Conservation (phyloP, 2,113 vertebrate species). For the Pungitius pungitius region DNA sequence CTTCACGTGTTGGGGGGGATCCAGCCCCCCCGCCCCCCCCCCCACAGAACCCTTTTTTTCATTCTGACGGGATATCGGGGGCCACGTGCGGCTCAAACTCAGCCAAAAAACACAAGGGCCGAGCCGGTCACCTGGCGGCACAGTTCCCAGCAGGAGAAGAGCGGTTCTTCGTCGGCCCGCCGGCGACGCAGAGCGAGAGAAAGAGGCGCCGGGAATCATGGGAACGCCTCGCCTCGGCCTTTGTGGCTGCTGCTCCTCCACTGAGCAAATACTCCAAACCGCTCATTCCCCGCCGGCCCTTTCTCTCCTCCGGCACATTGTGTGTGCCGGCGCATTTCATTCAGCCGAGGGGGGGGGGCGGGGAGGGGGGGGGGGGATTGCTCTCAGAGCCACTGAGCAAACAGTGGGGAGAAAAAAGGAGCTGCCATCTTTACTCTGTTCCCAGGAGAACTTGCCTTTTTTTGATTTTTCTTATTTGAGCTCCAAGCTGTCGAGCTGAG, state of each 20-base stretch:
- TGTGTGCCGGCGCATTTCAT: conserved; percentile 96
- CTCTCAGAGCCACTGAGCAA: conserved; percentile 94
- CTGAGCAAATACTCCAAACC: conserved; percentile 97
- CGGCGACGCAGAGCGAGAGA: conserved; percentile 65
- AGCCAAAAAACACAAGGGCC: conserved; percentile 34
- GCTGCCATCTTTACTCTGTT: conserved; percentile 88
- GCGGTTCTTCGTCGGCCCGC: conserved; percentile 75
- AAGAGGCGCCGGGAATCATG: conserved; percentile 87
- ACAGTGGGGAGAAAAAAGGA: conserved; percentile 88
- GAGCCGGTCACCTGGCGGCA: conserved; percentile 60
- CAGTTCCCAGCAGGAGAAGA: conserved; percentile 47
- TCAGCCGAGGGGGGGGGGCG: conserved; percentile 67
- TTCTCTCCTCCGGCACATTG: conserved; percentile 91
- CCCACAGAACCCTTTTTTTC: neutral
- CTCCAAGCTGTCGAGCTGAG: conserved; percentile 94
- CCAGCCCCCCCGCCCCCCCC: neutral
- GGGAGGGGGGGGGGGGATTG: conserved; percentile 86
- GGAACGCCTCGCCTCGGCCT: conserved; percentile 87
- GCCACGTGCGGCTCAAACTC: conserved; percentile 39
- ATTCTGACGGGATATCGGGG: too few species aligned
- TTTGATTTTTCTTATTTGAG: conserved; percentile 87
- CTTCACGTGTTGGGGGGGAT: conserved; percentile 19
- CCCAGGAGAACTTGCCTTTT: conserved; percentile 94
- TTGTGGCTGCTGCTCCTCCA: conserved; percentile 91
- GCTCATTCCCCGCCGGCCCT: conserved; percentile 87